Evolutionary conservation across 2,113 vertebrate genomes (phyloP), one percentile per base, ranked within the genome.

Genomic region (Zosterops hypoxanthus): DNA sequence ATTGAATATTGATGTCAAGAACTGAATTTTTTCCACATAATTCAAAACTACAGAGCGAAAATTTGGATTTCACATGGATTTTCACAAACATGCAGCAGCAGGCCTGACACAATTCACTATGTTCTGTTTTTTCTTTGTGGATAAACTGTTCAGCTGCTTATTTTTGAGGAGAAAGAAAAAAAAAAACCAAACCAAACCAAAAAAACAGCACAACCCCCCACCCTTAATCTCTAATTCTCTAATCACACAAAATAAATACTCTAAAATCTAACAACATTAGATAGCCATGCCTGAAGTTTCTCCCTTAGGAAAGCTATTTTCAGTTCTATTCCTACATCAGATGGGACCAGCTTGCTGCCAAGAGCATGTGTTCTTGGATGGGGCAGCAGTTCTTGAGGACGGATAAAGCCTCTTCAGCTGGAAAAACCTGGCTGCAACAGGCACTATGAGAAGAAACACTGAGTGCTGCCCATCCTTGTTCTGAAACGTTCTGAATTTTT

Each of bases 291-390:
- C 52, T 85, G 2, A 87, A 91, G 19, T 34, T 80, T 65, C 81
- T 88, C 34, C 46, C 84, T 72, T 69, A 87, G 36, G 80, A 65
- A 53, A 82, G 70, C 65, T 82, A 77, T 88, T 95, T 95, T 77
- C 91, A 95, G 59, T 87, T 91, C 50, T 79, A 36, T 70, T 85
- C 75, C 86, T 93, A 66, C 64, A 94, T 88, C 77, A 96, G 77
- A 95, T 46, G 1, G 50, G 39, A 80, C 16, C 57, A 76, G 29
- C 9, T 53, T 0, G 0, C 50, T 91, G 95, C 95, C 94, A 96
- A 94, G 59, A 93, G 63, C 50, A 26, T 83, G 71, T 86, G 81
- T 88, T 97, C 90, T 91, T 95, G 93, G 88, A 89, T 3, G 7
- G 23, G 26, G 44, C 70, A 72, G 50, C 66, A 39, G 36, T 46